Base-by-base conservation (phyloP, 2,888 invertebrate genomes). In the Eulithis testata region DNA sequence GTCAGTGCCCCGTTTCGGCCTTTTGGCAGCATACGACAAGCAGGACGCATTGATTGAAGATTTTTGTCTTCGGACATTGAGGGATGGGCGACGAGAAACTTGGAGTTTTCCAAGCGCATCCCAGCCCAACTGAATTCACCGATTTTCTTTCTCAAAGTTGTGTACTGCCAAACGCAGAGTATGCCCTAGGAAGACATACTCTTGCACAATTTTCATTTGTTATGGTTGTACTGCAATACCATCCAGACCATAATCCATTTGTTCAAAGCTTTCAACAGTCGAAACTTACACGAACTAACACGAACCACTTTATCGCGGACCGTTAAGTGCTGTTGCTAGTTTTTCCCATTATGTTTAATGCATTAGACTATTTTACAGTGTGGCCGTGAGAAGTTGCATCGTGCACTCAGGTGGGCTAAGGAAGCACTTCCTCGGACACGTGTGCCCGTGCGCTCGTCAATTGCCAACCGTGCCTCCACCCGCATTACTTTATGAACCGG, bases 401-500 rank as follows among this genome's bases (percentile, higher is more conserved):
- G 73, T 73, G 73, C 71, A 74, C 80, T 88, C 87, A 88, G 88
- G 89, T 89, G 89, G 82, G 77, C 76, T 79, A 76, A 86, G 86
- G 82, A 84, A 83, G 78, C 77, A 83, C 78, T 84, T 84, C 85
- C 85, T 85, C 76, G 81, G 86, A 85, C 90, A 90, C 89, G 88
- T 89, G 89, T 86, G 85, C 72, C 76, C 71, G 76, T 76, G 87
- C 85, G 84, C 72, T 76, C 73, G 76, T 76, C 81, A 77, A 81
- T 82, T 76, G 82, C 86, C 75, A 87, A 85, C 87, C 85, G 87
- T 83, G 80, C 80, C 74, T 77, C 79, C 82, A 84, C 90, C 90
- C 90, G 90, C 90, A 91, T 90, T 86, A 87, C 84, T 89, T 87
- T 83, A 84, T 83, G 84, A 88, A 90, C 90, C 90, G 89, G 90